These are phyloP conservation scores for Strigamia transsilvanica DNA, from an alignment of 2,888 invertebrate species.

Conservation along the genomic window DNA sequence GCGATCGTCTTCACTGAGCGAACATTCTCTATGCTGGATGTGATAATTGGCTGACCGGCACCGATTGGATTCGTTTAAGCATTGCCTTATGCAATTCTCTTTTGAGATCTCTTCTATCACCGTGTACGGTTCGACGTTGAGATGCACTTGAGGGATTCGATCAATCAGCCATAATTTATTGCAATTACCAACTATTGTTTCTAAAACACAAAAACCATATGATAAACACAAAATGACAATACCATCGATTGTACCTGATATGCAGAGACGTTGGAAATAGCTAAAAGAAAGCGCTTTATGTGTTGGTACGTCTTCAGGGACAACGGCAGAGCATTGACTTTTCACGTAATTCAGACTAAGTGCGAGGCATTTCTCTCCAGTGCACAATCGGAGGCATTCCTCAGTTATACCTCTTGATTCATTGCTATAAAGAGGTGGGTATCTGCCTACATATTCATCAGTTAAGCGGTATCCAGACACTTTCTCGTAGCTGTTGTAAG, in stretches of 20 bases:
- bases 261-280: neutral
- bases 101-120: neutral
- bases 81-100: neutral
- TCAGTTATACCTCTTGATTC: neutral
- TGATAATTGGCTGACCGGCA: neutral
- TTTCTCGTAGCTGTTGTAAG: neutral
- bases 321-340: conserved; percentile 3
- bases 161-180: neutral
- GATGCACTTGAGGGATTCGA: neutral
- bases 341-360: neutral
- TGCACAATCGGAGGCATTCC: neutral
- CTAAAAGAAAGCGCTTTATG: neutral
- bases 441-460: neutral
- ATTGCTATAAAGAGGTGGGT: neutral
- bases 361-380: neutral
- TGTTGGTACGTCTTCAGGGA: neutral
- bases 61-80: too few species aligned
- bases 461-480: neutral
- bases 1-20: neutral
- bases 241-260: neutral
- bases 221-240: too few species aligned
- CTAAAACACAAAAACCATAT: too few species aligned
- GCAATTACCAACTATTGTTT: neutral
- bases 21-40: neutral
- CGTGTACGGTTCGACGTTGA: neutral